Evolutionary conservation across 2,888 invertebrate genomes (phyloP).

Genomic region (Resseliella maxima): DNA sequence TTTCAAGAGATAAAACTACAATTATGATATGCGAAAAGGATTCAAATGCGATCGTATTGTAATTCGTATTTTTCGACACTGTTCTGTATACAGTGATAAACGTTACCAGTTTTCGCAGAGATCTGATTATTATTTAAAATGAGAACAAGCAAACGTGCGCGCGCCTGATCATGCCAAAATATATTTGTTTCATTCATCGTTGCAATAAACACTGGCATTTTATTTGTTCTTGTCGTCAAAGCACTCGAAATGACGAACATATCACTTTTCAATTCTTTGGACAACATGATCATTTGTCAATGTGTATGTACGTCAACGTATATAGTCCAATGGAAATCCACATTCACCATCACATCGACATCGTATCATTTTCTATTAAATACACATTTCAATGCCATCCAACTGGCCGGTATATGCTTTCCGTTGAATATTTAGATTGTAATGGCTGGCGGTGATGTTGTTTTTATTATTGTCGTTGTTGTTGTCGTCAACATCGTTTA

Average conservation of each 20-base stretch:
- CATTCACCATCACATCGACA: background rate
- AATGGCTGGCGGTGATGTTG: too few relatives aligned
- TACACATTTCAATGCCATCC: background rate
- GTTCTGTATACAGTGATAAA: background rate
- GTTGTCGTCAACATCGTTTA: background rate
- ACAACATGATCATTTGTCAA: constrained; percentile 47
- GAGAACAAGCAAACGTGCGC: background rate
- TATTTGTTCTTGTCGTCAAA: background rate
- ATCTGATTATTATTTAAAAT: background rate
- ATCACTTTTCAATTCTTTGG: constrained; percentile 30
- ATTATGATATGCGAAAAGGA: too few relatives aligned
- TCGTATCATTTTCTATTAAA: constrained; percentile 29
- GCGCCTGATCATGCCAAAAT: background rate
- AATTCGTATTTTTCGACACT: background rate
- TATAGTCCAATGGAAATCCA: background rate
- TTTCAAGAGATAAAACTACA: background rate
- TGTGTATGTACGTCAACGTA: background rate
- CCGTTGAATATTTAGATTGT: too few relatives aligned
- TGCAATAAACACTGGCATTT: background rate
- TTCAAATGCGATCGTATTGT: too few relatives aligned
- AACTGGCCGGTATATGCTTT: background rate
- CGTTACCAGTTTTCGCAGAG: background rate
- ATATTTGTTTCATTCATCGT: background rate
- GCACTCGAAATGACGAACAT: background rate
- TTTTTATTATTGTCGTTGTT: background rate